Percentiles rank a stretch among this genome's conserved stretches.
These are phyloP conservation scores for Hydrozoanthus tunicans DNA, from an alignment of 64 coral and sea anemone genomes.

Conservation along the genomic window DNA sequence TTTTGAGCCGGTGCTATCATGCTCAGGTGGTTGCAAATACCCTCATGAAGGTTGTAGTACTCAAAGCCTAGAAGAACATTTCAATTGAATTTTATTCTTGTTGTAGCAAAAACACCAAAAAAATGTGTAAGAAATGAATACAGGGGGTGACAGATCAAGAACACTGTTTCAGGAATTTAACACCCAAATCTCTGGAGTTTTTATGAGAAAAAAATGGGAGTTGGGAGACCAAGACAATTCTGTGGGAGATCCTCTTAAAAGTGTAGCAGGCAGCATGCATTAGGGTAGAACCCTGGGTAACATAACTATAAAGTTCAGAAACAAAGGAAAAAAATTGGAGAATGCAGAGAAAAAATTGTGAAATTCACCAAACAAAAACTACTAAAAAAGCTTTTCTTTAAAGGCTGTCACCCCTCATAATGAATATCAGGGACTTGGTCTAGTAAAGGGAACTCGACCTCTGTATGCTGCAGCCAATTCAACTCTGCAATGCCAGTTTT, in stretches of 20 bases:
- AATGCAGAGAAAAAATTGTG: too few species aligned
- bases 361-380: too few species aligned
- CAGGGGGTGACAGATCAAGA: too few species aligned
- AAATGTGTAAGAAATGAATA: background rate
- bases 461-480: slow-evolving; percentile 77
- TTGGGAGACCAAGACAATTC: too few species aligned
- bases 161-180: too few species aligned
- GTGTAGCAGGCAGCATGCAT: too few species aligned
- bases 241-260: too few species aligned
- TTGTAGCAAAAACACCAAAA: background rate
- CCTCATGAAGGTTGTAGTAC: slow-evolving; percentile 69
- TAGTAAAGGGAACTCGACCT: background rate
- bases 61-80: slow-evolving; percentile 58
- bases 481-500: slow-evolving; percentile 80
- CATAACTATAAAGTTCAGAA: background rate
- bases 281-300: background rate
- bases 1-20: slow-evolving; percentile 75
- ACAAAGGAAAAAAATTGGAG: background rate
- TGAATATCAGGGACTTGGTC: too few species aligned
- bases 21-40: slow-evolving; percentile 87
- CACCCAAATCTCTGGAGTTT: background rate
- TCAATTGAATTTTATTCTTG: too few species aligned
- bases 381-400: too few species aligned
- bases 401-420: too few species aligned
- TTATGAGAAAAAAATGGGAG: too few species aligned